phyloP scores from a whole-genome alignment of 1,140 invertebrate species.

The Drosophila biarmipes region DNA sequence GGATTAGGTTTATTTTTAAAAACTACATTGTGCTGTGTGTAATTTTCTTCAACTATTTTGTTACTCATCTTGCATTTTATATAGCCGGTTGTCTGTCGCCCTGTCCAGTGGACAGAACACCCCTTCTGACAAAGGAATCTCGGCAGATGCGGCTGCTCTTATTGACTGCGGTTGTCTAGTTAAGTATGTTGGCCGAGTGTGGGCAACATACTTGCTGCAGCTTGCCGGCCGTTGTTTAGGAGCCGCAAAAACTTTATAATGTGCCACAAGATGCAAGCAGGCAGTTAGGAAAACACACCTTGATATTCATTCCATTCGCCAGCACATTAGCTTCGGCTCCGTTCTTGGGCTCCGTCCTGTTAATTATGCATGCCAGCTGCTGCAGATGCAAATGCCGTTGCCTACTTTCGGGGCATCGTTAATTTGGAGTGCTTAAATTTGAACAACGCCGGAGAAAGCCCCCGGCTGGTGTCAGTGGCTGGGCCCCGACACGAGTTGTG shows the following conservation, averaged over 20 bases:
- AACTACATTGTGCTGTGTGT: too few relatives aligned
- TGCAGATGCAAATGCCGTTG: slow-evolving; percentile 41
- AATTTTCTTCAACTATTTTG: too few relatives aligned
- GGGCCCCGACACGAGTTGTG: slow-evolving; percentile 9
- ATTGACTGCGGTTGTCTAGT: slow-evolving; percentile 20
- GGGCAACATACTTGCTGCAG: slow-evolving; percentile 12
- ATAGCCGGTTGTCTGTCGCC: too few relatives aligned
- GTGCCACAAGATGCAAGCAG: slow-evolving; percentile 62
- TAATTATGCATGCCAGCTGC: slow-evolving; percentile 68
- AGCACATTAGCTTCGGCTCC: slow-evolving; percentile 59
- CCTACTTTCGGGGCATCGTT: slow-evolving; percentile 66
- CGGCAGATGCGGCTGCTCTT: slow-evolving; percentile 26
- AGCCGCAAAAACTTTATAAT: slow-evolving; percentile 74
- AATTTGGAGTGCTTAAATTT: slow-evolving; percentile 74
- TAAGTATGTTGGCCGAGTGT: slow-evolving; percentile 17
- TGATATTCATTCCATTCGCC: slow-evolving; percentile 67
- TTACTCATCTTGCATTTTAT: too few relatives aligned
- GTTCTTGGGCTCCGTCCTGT: slow-evolving; percentile 46
- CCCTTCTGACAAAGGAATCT: slow-evolving; percentile 25
- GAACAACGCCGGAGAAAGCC: slow-evolving; percentile 52
- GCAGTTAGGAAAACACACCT: slow-evolving; percentile 4
- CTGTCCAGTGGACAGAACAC: background rate
- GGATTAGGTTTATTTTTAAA: too few relatives aligned
- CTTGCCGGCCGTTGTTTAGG: slow-evolving; percentile 54
- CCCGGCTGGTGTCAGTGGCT: slow-evolving; percentile 21